Percentiles rank a stretch among this genome's conserved stretches.
phyloP scores from a whole-genome alignment of 37 sponge, comb jelly and placozoan species.

The Aphrocallistes beatrix region DNA sequence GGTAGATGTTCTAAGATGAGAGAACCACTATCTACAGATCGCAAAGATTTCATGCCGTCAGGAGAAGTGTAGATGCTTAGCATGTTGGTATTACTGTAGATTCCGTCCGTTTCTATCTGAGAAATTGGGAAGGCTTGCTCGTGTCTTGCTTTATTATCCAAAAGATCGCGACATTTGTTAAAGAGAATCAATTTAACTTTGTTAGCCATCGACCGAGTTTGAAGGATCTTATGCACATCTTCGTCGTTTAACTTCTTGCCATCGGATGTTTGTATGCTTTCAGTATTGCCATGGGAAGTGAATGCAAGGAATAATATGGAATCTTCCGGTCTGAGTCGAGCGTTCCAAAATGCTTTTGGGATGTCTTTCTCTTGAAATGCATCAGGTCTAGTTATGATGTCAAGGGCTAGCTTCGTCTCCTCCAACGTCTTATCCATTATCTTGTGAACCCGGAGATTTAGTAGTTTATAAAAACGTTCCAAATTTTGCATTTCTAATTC shows the following conservation, averaged over 20 bases:
- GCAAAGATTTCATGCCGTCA: background rate
- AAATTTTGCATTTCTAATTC: background rate
- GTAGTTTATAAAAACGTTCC: background rate
- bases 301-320: background rate
- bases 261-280: background rate
- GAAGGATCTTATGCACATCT: background rate
- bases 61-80: background rate
- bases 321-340: background rate
- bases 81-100: background rate
- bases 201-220: background rate
- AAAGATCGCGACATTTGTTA: background rate
- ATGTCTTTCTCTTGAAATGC: background rate
- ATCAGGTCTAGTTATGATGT: background rate
- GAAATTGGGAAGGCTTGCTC: background rate
- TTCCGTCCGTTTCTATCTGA: background rate
- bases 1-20: background rate
- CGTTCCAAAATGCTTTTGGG: background rate
- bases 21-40: background rate
- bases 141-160: background rate
- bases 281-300: background rate
- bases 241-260: background rate
- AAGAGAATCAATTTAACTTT: background rate
- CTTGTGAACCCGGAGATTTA: background rate
- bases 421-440: background rate
- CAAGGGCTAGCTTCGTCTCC: background rate